Base-by-base conservation (phyloP, 2,888 invertebrate genomes). In the Hartigia nigra region DNA sequence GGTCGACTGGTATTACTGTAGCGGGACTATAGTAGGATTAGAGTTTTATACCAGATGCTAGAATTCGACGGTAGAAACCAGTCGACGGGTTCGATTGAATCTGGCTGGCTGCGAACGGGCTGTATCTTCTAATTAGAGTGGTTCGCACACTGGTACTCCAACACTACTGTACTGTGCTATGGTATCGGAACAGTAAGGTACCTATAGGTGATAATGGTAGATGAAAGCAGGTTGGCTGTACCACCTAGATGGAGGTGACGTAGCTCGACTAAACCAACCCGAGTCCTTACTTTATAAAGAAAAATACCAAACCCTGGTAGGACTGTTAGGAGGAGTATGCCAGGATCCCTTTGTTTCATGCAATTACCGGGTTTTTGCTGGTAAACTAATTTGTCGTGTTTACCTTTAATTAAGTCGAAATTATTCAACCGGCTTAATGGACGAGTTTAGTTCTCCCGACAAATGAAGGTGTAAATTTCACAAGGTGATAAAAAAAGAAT, bases 401-500 rank as follows among this genome's bases (percentile, higher is more conserved):
- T 75, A 31, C 37, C 75, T 75, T 70, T 75, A 78, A 78, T 78
- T 69, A 69, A 37, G 75, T 14, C 34, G 11, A 12, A 77, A 69
- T 72, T 14, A 31, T 72, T 31, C 12, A 31, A 12, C 4, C 31
- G 32, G 9, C 14, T 23, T 55, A 9, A 55, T 9, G 55, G 9
- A 9, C 9, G 23, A 23, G 23, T 23, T 23, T 55, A 55, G 23
- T 23, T 55, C 23, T 9, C 9, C 9, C 23, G 55, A 55, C 55
- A 9, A 23, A 55, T 9, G 5, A 23, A 23, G 55, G 55, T 55
- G 55, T 55, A 5, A 9, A 23, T 9, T 55, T 23, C 2, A 55
- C 23, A 5, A 23, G 55, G 1, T 0, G 55, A 55, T 23, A 55
- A 55, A 23, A 23, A 55, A 55, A 9, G 55, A 5, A 14, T 55